Conservation (phyloP, 2,113 vertebrate genomes). For the Varanus salvator region DNA sequence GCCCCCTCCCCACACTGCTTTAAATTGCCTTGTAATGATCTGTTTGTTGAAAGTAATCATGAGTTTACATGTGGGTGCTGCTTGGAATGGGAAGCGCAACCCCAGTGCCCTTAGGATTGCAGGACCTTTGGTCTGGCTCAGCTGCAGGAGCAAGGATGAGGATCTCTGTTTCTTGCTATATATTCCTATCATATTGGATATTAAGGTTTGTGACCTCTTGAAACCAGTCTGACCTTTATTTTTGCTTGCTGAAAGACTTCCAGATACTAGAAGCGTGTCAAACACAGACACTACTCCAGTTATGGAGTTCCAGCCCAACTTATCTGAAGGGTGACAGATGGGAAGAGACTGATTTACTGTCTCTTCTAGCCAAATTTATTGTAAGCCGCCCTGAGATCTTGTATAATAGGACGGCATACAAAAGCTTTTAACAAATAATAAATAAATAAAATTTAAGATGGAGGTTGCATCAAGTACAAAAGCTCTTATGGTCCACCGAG, state of each 20-base stretch:
- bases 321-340: no score
- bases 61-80: background rate
- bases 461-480: background rate
- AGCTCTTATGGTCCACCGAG: background rate
- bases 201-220: background rate
- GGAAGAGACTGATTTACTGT: background rate
- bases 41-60: background rate
- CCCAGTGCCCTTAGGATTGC: background rate
- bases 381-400: no score
- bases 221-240: background rate
- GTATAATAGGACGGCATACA: no score
- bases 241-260: no score
- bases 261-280: no score
- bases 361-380: background rate
- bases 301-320: no score
- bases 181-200: background rate
- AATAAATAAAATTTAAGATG: background rate
- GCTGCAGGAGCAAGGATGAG: background rate
- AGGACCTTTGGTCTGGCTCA: background rate
- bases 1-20: background rate
- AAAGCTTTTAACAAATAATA: no score
- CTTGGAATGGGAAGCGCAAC: background rate
- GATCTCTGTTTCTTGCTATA: background rate
- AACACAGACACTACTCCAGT: no score
- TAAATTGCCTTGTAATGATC: background rate